Evolutionary conservation across 1,140 invertebrate species (phyloP).

Genomic region (Varroa destructor): DNA sequence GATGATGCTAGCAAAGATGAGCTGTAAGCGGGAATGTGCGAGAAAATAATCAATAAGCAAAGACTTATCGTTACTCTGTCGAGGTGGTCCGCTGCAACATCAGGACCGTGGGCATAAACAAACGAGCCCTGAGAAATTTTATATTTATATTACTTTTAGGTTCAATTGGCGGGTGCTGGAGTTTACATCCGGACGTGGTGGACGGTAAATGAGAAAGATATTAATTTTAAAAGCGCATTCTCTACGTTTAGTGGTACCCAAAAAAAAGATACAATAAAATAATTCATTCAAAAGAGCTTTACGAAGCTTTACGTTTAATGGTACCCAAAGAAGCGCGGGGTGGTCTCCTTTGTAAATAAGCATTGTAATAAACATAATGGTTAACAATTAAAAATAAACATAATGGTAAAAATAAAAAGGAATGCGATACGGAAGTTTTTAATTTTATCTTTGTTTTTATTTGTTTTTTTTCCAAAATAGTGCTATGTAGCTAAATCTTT

Average conservation of each 20-base stretch:
- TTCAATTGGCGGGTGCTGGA: too few relatives aligned
- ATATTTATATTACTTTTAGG: too few relatives aligned
- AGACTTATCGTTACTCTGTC: neutral
- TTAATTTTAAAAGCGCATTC: neutral
- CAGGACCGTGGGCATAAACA: too few relatives aligned
- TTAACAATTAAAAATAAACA: conserved; percentile 5
- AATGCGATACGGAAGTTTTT: too few relatives aligned
- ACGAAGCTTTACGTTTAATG: neutral
- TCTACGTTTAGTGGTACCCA: neutral
- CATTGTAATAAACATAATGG: conserved; percentile 22
- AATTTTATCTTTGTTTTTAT: too few relatives aligned
- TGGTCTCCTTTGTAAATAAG: conserved; percentile 27
- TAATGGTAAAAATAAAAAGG: neutral
- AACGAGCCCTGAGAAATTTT: too few relatives aligned
- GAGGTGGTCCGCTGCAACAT: neutral
- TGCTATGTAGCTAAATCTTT: too few relatives aligned
- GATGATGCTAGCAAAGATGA: conserved; percentile 68
- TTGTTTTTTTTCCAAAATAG: too few relatives aligned
- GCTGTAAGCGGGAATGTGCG: conserved; percentile 49
- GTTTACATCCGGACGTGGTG: too few relatives aligned
- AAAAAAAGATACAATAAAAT: neutral
- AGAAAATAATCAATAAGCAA: neutral
- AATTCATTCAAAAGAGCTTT: neutral
- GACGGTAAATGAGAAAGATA: neutral
- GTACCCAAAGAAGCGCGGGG: neutral